Evolutionary conservation across 2,888 invertebrate genomes (phyloP), one percentile per base, ranked within the genome.

Genomic region (Sinelater perroti): DNA sequence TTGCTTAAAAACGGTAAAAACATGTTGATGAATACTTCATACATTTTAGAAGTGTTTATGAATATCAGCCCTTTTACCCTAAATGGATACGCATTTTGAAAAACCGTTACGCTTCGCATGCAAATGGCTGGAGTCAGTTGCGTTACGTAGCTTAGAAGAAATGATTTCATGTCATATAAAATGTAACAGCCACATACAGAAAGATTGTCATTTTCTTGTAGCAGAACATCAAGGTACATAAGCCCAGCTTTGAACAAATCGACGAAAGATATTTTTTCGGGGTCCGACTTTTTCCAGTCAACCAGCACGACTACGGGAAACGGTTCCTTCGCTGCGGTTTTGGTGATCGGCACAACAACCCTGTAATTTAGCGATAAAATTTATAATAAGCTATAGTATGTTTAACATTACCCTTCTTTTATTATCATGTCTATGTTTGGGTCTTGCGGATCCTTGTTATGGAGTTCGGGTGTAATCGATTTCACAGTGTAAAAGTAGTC

Each of bases 11-110:
- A 83, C 7, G 81, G 75, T 66, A 82, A 84, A n/a, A 87, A 75
- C 56, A 87, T 75, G 38, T 81, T 79, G 62, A 82, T 86, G 0
- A 85, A 74, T 0, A 81, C 78, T 57, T 87, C 85, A 59, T 87
- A 85, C 2, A 83, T 1, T 14, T 24, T 1, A 13, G 45, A 83
- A 0, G 82, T 81, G 70, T 87, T 85, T 30, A 87, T 36, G 40
- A 86, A 83, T 66, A 87, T 83, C 40, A 80, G 75, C 6, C 81
- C 82, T 64, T 83, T 84, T 1, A 84, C 79, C 14, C 87, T 79
- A 10, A 85, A 70, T 0, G 89, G 88, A 55, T 85, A 74, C 0
- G 82, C 85, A 56, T 86, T 84, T 75, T 88, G 83, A 20, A 81
- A 80, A 47, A 33, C 45, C 21, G 61, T 54, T 10, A 59, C 47